Conservation (phyloP, 2,888 invertebrate species). For the Phymatocera aterrima region DNA sequence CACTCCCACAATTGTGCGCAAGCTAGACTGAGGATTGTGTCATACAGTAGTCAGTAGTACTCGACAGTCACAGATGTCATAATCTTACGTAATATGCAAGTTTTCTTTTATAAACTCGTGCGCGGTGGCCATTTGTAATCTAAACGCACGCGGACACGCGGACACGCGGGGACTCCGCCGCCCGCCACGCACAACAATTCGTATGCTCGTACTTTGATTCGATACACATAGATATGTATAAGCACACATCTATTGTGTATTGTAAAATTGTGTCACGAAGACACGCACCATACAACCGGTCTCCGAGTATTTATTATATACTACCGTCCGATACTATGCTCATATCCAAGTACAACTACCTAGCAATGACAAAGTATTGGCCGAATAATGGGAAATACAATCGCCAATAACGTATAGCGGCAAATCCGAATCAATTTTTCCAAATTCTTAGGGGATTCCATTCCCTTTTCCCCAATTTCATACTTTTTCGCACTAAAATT, state of each 20-base stretch:
- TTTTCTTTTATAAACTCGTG: conserved; percentile 50
- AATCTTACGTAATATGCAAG: conserved; percentile 68
- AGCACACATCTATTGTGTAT: conserved; percentile 65
- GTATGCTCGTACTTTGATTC: no score
- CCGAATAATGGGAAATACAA: conserved; percentile 27
- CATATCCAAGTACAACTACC: not conserved
- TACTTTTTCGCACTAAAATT: no score
- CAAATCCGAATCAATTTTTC: no score
- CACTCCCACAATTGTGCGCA: conserved; percentile 42
- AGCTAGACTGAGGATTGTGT: no score
- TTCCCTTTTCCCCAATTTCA: no score
- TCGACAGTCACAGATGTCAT: conserved; percentile 73
- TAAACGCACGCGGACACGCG: conserved; percentile 49
- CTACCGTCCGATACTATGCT: no score
- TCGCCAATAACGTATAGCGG: not conserved
- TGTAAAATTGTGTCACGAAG: conserved; percentile 59
- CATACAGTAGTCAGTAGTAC: no score
- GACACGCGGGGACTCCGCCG: not conserved
- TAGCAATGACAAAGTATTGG: conserved; percentile 55
- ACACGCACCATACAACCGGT: conserved; percentile 20
- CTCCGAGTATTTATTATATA: no score
- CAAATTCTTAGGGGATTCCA: no score
- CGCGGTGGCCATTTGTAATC: conserved; percentile 61
- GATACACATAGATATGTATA: conserved; percentile 66
- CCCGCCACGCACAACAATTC: not conserved